Evolutionary conservation across 2,888 invertebrate species (phyloP), one percentile per base, ranked within the genome.

Genomic region (Hylaea fasciaria): DNA sequence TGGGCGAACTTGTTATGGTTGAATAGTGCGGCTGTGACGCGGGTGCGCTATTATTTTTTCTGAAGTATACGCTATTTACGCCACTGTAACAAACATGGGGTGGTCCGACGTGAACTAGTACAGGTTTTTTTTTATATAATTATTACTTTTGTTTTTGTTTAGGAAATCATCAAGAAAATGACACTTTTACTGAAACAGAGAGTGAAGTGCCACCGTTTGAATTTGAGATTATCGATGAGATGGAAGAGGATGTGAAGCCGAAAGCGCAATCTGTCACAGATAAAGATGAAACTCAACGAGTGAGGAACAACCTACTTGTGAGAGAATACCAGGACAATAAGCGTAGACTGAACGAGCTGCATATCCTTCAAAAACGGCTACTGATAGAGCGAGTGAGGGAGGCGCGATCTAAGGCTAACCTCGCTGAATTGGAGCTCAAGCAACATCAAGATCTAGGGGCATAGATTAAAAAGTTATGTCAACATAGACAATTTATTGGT

Each of bases 381-480:
- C 13, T 58, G 12, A 44, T 47, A 17, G 50, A 57, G 41, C 39
- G 53, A 35, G 41, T 58, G 28, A 41, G 51, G 10, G 52, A 58
- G 32, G 52, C 52, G 0, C 41, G 35, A 43, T 52, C 58, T 1
- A 58, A 58, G 28, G 58, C 58, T 1, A 46, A 43, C 32, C 29
- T 51, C 0, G 57, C 57, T 12, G 56, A 56, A 41, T n/a, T 56
- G 12, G 54, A 54, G 29, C 46, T 54, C 9, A 54, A 29, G 16
- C 46, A 41, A 28, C 46, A 47, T 1, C 45, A 46, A 16, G 46
- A 45, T 37, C 17, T 44, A 11, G 22, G 29, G 8, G 11, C 22
- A 22, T 43, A 47, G 14, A 41, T 1, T 37, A 37, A 10, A 32
- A 10, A 32, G 9, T 32, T 32, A 2, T 9, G 32, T 22, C 3